Conservation (phyloP, 2,797 vertebrate species). For the Scarus forsteni region DNA sequence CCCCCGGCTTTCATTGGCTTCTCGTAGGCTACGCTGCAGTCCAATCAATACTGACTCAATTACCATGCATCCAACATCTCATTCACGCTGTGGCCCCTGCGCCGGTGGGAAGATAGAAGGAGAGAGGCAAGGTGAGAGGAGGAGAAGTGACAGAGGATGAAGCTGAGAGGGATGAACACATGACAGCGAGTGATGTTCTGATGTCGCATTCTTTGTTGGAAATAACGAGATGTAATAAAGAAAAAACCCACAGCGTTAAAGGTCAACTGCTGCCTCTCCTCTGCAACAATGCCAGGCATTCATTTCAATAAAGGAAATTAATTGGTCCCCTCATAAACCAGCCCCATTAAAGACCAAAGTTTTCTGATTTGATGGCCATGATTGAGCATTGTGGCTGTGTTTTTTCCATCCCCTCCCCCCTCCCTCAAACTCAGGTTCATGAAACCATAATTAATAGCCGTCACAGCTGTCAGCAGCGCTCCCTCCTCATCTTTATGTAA, state of each 20-base stretch:
- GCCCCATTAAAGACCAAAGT: slow-evolving; percentile 66
- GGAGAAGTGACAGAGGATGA: slow-evolving; percentile 49
- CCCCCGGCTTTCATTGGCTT: slow-evolving; percentile 67
- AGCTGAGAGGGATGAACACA: slow-evolving; percentile 47
- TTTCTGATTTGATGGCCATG: slow-evolving; percentile 66
- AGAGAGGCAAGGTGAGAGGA: slow-evolving; percentile 60
- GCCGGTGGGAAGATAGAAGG: slow-evolving; percentile 53
- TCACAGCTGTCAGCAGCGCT: slow-evolving; percentile 78
- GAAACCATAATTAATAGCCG: slow-evolving; percentile 78
- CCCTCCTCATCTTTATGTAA: slow-evolving; percentile 77
- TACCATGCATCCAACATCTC: slow-evolving; percentile 84
- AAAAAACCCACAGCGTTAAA: slow-evolving; percentile 60
- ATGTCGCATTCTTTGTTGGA: slow-evolving; percentile 41
- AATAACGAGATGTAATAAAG: slow-evolving; percentile 61
- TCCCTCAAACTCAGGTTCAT: slow-evolving; percentile 56
- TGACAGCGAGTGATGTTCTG: slow-evolving; percentile 49
- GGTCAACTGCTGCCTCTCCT: slow-evolving; percentile 57
- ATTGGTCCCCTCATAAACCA: slow-evolving; percentile 64
- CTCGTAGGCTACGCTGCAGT: slow-evolving; percentile 83
- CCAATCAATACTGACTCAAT: slow-evolving; percentile 85
- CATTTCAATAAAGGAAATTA: slow-evolving; percentile 61
- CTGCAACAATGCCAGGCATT: slow-evolving; percentile 34
- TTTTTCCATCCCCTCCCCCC: slow-evolving; percentile 2
- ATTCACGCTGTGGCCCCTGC: slow-evolving; percentile 71
- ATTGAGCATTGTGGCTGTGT: slow-evolving; percentile 65